These are phyloP conservation scores for Cosmia pyralina DNA, from an alignment of 2,888 invertebrate genomes.

Conservation along the genomic window DNA sequence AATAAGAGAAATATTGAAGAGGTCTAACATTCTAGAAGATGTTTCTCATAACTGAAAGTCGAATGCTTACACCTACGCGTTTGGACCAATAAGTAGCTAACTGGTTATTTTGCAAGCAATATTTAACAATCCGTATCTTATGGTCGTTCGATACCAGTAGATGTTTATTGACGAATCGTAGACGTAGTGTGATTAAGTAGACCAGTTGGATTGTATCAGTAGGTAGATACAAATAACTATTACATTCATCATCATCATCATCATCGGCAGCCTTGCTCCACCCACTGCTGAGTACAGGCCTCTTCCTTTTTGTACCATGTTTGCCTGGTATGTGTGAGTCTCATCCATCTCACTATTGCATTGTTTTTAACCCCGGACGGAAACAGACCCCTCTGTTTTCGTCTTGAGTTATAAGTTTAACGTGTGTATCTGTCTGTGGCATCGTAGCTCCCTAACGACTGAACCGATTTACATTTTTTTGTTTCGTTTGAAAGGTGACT, in stretches of 20 bases:
- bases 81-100: slow-evolving; percentile 5
- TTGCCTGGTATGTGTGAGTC: background rate
- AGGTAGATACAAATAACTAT: background rate
- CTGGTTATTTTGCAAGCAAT: slow-evolving; percentile 22
- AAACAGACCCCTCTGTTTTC: too few species aligned
- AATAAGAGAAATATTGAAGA: background rate
- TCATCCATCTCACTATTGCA: background rate
- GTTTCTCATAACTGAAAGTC: slow-evolving; percentile 8
- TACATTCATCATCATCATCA: background rate
- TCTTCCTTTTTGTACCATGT: background rate
- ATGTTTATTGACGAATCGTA: slow-evolving; percentile 8
- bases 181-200: background rate
- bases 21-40: slow-evolving; percentile 16
- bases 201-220: background rate
- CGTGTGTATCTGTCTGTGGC: too few species aligned
- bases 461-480: too few species aligned
- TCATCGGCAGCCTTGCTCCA: background rate
- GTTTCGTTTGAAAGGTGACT: too few species aligned
- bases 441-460: too few species aligned
- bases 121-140: slow-evolving; percentile 19
- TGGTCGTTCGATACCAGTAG: background rate
- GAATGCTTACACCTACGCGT: slow-evolving; percentile 1
- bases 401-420: too few species aligned
- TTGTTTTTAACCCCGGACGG: too few species aligned
- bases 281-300: background rate